phyloP scores from a whole-genome alignment of 92 coral and sea anemone species.

The Porites evermanni region DNA sequence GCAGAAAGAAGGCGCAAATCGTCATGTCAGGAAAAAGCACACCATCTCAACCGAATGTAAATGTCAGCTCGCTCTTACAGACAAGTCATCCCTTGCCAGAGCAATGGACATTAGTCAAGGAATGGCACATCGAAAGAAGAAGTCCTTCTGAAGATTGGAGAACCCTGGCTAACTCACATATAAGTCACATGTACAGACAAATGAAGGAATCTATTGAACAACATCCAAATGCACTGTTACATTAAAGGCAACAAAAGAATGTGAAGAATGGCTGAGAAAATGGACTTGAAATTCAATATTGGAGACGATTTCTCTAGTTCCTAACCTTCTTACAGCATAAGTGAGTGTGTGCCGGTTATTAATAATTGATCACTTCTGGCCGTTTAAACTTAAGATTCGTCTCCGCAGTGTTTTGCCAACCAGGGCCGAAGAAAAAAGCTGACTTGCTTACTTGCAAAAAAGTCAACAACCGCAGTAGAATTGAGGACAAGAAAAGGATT shows the following conservation, averaged over 20 bases:
- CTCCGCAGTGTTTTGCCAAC: background rate
- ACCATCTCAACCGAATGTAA: slow-evolving; percentile 48
- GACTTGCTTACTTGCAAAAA: background rate
- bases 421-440: background rate
- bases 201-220: slow-evolving; percentile 71
- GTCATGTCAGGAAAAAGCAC: slow-evolving; percentile 53
- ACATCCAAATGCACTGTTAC: slow-evolving; percentile 74
- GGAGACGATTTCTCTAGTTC: background rate
- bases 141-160: slow-evolving; percentile 85
- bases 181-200: slow-evolving; percentile 70
- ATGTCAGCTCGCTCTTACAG: slow-evolving; percentile 43
- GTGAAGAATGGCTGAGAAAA: background rate
- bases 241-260: slow-evolving; percentile 21
- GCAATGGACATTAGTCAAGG: slow-evolving; percentile 92
- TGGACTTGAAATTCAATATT: background rate
- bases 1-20: too few species aligned
- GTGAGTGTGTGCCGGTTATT: background rate
- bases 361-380: slow-evolving; percentile 14
- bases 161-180: slow-evolving; percentile 78
- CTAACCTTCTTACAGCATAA: too few species aligned
- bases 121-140: slow-evolving; percentile 87
- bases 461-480: background rate
- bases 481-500: background rate
- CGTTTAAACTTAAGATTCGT: background rate
- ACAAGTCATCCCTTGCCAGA: slow-evolving; percentile 73